A percentile compares a stretch with the other conserved stretches of the same genome.
Conservation (phyloP, 2,113 vertebrate species). For the Solea solea region DNA sequence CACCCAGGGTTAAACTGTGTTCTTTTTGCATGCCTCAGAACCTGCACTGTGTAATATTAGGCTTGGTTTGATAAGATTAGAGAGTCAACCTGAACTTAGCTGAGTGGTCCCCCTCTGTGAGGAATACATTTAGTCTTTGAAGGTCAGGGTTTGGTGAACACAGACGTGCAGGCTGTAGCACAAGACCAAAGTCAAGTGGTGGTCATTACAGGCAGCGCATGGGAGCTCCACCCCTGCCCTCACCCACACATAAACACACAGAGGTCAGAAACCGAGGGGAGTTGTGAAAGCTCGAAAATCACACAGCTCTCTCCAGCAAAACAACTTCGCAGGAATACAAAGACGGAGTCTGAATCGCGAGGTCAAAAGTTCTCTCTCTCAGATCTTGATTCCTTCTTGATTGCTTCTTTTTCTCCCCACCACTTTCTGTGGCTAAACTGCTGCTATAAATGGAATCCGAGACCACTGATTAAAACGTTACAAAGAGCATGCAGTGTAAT, state of each 20-base stretch:
- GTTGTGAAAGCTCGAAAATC: constrained; percentile 51
- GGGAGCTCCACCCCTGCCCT: constrained; percentile 2
- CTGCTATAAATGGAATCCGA: not conserved
- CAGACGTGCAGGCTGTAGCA: constrained; percentile 16
- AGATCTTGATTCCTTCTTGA: not conserved
- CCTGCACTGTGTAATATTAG: constrained; percentile 38
- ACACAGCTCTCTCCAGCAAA: constrained; percentile 34
- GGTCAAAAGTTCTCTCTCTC: constrained; percentile 41
- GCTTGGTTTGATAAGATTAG: constrained; percentile 39
- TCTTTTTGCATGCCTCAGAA: constrained; percentile 9
- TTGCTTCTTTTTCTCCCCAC: not conserved
- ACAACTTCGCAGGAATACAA: constrained; percentile 43
- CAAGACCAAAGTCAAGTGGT: constrained; percentile 51
- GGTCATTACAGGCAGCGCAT: constrained; percentile 38
- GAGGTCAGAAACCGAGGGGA: constrained; percentile 51
- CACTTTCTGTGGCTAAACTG: not conserved
- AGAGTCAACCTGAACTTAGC: constrained; percentile 31
- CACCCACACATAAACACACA: constrained; percentile 17
- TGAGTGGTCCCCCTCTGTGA: constrained; percentile 31
- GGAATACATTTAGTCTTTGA: constrained; percentile 44
- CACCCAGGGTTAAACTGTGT: too few species aligned
- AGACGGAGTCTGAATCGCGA: constrained; percentile 35
- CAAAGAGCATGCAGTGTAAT: constrained; percentile 16
- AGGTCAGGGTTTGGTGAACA: constrained; percentile 48
- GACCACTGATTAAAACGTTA: constrained; percentile 2